Evolutionary conservation across 2,888 invertebrate species (phyloP), one percentile per base, ranked within the genome.

Genomic region (Blomia tropicalis): DNA sequence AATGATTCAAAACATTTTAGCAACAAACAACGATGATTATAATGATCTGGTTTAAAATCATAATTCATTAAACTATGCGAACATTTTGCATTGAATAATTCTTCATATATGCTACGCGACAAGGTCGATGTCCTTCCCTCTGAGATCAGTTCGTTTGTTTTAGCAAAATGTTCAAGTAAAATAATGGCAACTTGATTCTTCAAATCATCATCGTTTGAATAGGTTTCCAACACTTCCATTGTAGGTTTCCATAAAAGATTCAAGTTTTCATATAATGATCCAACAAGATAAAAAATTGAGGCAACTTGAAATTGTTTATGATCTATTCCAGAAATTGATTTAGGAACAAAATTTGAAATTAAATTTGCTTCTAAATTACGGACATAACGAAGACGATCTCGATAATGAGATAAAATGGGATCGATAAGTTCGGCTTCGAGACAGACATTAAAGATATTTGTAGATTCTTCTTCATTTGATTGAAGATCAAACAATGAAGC

Each of bases 161-260:
- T 17, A 22, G 31, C 23, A 14, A 17, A 14, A 31, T 62, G 17
- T 22, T 56, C 58, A 2, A 23, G 2, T 19, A 64, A 66, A 65
- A 72, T 71, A 3, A 73, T 66, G 4, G 68, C 67, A 5, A 58
- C 11, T 14, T 19, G 25, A 17, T 61, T 63, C 2, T 59, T 59
- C 2, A 14, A 11, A 17, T 41, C 19, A 27, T 14, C 22, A 23
- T 4, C 30, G 4, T 27, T 14, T 0, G 87, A 85, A 71, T 85
- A 85, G 0, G 83, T 79, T 1, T 82, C 79, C 54, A 93, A 81
- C 43, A 90, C 77, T 70, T 84, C 81, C 19, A 79, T 77, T 0
- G 85, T 78, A 0, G 91, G 88, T 66, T 85, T 83, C 93, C 93
- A 93, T 0, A 95, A 73, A 17, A 89, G 76, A 68, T 86, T 84